Evolutionary conservation across 1,140 invertebrate genomes (phyloP).

Genomic region (Linepithema humile): DNA sequence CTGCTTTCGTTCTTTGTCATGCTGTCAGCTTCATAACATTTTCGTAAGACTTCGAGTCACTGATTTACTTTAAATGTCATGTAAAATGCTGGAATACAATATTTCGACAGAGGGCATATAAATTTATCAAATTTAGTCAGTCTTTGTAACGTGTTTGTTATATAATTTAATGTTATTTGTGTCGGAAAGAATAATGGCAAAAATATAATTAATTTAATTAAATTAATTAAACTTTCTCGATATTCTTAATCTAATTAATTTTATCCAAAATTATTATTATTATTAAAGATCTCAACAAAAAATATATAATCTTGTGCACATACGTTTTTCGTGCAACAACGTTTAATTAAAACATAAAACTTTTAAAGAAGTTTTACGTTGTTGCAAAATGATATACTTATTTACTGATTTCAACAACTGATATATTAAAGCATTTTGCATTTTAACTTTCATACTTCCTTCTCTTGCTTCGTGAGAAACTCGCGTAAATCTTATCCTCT

Average conservation of each 20-base stretch:
- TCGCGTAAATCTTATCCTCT: slow-evolving; percentile 12
- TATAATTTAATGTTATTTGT: too few relatives aligned
- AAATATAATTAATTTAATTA: neutral
- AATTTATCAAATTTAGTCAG: neutral
- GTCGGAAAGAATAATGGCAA: neutral
- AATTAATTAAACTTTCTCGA: neutral
- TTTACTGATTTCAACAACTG: neutral
- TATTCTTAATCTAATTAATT: neutral
- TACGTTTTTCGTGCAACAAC: too few relatives aligned
- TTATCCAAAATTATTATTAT: neutral
- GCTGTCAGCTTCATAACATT: slow-evolving; percentile 24
- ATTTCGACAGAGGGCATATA: neutral
- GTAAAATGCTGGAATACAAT: neutral
- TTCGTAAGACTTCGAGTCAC: neutral
- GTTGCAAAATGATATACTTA: neutral
- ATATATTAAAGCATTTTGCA: neutral
- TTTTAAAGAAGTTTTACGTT: neutral
- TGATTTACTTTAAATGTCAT: neutral
- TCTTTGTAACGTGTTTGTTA: neutral
- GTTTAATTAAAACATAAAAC: neutral
- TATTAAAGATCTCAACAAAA: too few relatives aligned
- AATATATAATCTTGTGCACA: too few relatives aligned
- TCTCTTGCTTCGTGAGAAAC: neutral
- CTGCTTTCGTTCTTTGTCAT: neutral
- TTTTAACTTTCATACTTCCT: neutral